phyloP scores from a whole-genome alignment of 2,888 invertebrate species.

The Parascotia fuliginaria region DNA sequence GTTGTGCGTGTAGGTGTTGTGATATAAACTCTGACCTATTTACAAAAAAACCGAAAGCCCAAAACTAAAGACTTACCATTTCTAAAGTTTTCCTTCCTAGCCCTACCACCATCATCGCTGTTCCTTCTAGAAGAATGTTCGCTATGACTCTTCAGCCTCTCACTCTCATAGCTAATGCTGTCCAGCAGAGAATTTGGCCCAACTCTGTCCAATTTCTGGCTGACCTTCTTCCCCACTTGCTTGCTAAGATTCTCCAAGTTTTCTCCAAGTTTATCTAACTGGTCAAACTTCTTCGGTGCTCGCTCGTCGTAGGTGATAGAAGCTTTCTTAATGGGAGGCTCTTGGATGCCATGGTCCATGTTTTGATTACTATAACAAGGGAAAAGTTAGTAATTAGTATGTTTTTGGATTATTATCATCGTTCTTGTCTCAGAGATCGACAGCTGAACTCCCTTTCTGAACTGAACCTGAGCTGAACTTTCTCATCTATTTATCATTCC shows the following conservation, averaged over 20 bases:
- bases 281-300: conserved; percentile 49
- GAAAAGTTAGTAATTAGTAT: no score
- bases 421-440: no score
- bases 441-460: no score
- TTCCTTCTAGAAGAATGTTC: conserved; percentile 75
- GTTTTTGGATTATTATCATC: no score
- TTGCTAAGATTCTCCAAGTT: conserved; percentile 41
- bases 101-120: conserved; percentile 68
- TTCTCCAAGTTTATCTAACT: conserved; percentile 39
- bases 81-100: conserved; percentile 59
- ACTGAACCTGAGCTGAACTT: no score
- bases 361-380: conserved; percentile 50
- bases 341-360: conserved; percentile 65
- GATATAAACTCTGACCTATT: no score
- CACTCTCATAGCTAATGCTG: conserved; percentile 71
- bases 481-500: no score
- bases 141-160: conserved; percentile 65
- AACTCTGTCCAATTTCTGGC: conserved; percentile 49
- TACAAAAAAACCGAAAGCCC: no score
- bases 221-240: conserved; percentile 43
- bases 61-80: conserved; percentile 64
- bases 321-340: conserved; percentile 52
- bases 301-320: conserved; percentile 47
- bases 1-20: no score
- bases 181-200: conserved; percentile 53